Conservation (phyloP, 2,888 invertebrate species). For the Eulithis prunata region DNA sequence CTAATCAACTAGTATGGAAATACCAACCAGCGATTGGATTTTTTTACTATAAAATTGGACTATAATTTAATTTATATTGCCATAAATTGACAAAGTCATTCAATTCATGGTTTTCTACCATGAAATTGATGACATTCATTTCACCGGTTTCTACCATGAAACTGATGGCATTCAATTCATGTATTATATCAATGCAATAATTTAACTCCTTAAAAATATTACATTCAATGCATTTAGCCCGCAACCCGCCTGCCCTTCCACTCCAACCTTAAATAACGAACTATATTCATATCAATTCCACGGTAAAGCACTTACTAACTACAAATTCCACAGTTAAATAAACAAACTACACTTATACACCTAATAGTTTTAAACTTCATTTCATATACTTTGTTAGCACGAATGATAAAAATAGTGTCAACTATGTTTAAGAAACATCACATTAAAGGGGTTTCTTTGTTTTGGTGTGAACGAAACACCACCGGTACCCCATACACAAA, state of each 20-base stretch:
- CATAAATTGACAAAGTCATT: neutral
- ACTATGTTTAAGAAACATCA: slow-evolving; percentile 72
- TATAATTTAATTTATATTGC: neutral
- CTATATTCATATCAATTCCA: slow-evolving; percentile 37
- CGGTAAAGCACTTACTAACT: slow-evolving; percentile 47
- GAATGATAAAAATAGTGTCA: slow-evolving; percentile 76
- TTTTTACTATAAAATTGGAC: neutral
- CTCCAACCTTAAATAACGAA: slow-evolving; percentile 4
- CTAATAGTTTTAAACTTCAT: slow-evolving; percentile 77
- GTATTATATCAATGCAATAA: slow-evolving; percentile 3
- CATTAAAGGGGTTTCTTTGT: slow-evolving; percentile 58
- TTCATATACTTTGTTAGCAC: slow-evolving; percentile 60
- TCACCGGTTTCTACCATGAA: neutral
- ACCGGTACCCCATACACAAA: slow-evolving; percentile 9
- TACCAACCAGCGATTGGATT: slow-evolving; percentile 2
- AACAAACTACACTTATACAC: slow-evolving; percentile 74
- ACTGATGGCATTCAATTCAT: slow-evolving; percentile 3
- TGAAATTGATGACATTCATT: neutral
- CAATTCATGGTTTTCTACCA: neutral
- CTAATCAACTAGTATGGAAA: neutral
- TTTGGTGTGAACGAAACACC: slow-evolving; percentile 67
- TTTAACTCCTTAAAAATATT: neutral
- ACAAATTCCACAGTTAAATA: slow-evolving; percentile 65
- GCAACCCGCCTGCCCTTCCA: slow-evolving; percentile 17
- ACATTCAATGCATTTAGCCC: slow-evolving; percentile 16